Percentiles rank a stretch among this genome's conserved stretches.
These are phyloP conservation scores for Microvelia longipes DNA, from an alignment of 1,140 invertebrate genomes.

Conservation along the genomic window DNA sequence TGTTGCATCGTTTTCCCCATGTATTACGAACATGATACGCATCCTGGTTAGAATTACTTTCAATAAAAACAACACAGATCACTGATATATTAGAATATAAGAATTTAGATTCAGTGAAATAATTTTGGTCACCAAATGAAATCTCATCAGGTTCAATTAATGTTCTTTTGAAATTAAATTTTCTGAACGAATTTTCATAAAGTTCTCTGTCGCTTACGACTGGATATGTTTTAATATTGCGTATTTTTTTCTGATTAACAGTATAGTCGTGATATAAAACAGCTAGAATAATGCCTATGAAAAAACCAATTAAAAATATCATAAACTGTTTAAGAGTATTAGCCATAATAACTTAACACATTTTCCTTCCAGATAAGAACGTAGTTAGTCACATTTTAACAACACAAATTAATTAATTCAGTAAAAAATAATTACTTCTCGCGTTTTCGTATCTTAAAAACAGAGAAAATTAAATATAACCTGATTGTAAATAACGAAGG, in stretches of 20 bases:
- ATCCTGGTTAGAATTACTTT: slow-evolving; percentile 11
- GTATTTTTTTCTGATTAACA: neutral
- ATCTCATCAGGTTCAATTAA: neutral
- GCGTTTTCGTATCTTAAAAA: no score
- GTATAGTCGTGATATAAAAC: neutral
- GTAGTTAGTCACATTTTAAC: no score
- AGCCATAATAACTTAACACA: neutral
- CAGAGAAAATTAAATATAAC: no score
- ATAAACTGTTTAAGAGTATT: neutral
- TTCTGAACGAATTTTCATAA: neutral
- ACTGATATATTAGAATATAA: slow-evolving; percentile 15
- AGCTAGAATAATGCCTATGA: neutral
- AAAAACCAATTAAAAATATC: neutral
- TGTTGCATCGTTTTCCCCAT: slow-evolving; percentile 19
- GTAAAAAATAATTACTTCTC: no score
- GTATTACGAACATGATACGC: slow-evolving; percentile 17
- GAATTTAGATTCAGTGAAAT: slow-evolving; percentile 5
- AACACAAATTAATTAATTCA: no score
- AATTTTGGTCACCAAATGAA: neutral
- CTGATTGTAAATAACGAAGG: no score
- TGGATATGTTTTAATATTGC: neutral
- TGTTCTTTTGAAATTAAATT: neutral
- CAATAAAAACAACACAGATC: slow-evolving; percentile 19
- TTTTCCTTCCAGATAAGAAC: no score
- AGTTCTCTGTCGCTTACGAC: neutral